Evolutionary conservation across 2,888 invertebrate species (phyloP).

Genomic region (Trichopria drosophilae): DNA sequence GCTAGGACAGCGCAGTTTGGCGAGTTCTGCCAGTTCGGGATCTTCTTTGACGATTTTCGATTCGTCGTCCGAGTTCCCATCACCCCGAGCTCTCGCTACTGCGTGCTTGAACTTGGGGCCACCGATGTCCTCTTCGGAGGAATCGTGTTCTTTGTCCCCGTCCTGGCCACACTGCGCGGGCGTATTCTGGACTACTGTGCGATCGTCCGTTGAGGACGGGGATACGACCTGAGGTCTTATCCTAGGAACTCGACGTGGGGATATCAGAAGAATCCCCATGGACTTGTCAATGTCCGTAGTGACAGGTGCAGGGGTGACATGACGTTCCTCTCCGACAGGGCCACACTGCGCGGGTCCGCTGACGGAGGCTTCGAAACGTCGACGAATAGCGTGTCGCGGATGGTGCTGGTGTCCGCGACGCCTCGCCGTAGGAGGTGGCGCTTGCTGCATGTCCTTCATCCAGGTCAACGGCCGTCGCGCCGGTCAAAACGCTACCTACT

Average conservation of each 20-base stretch:
- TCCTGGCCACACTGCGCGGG: conserved; percentile 57
- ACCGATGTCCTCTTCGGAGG: conserved; percentile 6
- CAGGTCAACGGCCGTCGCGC: conserved; percentile 69
- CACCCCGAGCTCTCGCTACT: conserved; percentile 57
- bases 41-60: conserved; percentile 66
- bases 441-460: conserved; percentile 22
- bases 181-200: conserved; percentile 42
- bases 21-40: conserved; percentile 78
- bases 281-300: too few relatives aligned
- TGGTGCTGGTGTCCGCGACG: conserved; percentile 58
- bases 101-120: conserved; percentile 54
- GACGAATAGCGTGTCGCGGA: conserved; percentile 53
- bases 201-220: conserved; percentile 38
- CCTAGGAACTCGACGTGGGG: conserved; percentile 18
- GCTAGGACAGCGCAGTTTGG: conserved; percentile 84
- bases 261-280: too few relatives aligned
- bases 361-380: conserved; percentile 46
- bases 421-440: conserved; percentile 3
- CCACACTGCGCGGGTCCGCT: conserved; percentile 59
- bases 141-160: conserved; percentile 16
- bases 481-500: conserved; percentile 1
- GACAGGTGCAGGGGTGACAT: too few relatives aligned
- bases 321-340: conserved; percentile 46
- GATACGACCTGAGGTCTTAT: conserved; percentile 4
- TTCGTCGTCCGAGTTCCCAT: conserved; percentile 55